Conservation (phyloP, 1,140 invertebrate species). For the Hyphantria cunea region DNA sequence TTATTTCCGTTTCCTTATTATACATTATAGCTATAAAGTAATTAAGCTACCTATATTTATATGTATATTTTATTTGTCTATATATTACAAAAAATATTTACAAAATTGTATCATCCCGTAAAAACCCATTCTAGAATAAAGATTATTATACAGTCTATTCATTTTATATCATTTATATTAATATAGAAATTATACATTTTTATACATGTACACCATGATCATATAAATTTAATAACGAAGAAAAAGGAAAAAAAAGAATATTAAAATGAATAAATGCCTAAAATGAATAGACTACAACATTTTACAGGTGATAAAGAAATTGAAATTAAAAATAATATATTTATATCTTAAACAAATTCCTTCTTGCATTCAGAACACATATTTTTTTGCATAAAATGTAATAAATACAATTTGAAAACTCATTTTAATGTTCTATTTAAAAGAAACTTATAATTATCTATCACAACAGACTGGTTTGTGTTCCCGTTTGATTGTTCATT, state of each 20-base stretch:
- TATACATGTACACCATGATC: too few species aligned
- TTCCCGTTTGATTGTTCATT: conserved; percentile 50
- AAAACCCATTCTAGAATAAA: conserved; percentile 57
- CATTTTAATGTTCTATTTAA: conserved; percentile 41
- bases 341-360: conserved; percentile 43
- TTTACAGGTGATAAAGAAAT: conserved; percentile 44
- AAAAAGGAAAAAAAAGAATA: conserved; percentile 27
- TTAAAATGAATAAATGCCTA: background rate
- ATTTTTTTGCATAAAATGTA: conserved; percentile 56
- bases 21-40: conserved; percentile 75
- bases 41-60: conserved; percentile 77
- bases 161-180: conserved; percentile 3
- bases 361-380: conserved; percentile 59
- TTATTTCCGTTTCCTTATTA: conserved; percentile 74
- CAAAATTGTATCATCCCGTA: conserved; percentile 65
- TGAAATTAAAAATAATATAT: conserved; percentile 49
- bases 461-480: conserved; percentile 75
- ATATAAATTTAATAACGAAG: too few species aligned
- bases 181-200: background rate
- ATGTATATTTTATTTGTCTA: conserved; percentile 73
- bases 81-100: conserved; percentile 79
- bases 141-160: conserved; percentile 41
- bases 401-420: conserved; percentile 55
- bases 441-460: conserved; percentile 76
- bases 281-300: conserved; percentile 46